These are phyloP conservation scores for Odontamblyopus rebecca DNA, from an alignment of 2,797 vertebrate genomes.

Conservation along the genomic window DNA sequence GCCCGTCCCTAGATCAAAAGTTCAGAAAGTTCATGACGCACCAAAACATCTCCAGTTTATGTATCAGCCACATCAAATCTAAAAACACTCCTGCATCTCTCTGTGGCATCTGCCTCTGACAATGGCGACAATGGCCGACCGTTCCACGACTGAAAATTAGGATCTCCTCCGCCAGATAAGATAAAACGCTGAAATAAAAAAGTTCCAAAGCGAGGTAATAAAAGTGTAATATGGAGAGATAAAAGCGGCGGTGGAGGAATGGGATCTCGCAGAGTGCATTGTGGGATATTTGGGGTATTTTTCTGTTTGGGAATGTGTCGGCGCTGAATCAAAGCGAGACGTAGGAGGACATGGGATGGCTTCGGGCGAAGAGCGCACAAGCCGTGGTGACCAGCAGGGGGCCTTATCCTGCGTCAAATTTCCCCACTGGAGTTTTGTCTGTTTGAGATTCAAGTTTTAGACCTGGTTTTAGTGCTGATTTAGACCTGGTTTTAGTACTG, in stretches of 20 bases:
- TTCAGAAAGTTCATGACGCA: slow-evolving; percentile 18
- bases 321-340: slow-evolving; percentile 38
- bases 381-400: slow-evolving; percentile 64
- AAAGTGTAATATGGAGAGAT: neutral
- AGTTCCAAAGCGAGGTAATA: neutral
- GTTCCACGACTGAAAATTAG: slow-evolving; percentile 14
- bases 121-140: neutral
- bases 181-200: slow-evolving; percentile 5
- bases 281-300: slow-evolving; percentile 13
- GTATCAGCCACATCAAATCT: slow-evolving; percentile 17
- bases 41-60: slow-evolving; percentile 17
- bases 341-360: slow-evolving; percentile 35
- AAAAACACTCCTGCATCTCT: slow-evolving; percentile 4
- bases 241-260: neutral
- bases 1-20: slow-evolving; percentile 12
- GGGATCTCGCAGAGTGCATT: slow-evolving; percentile 1
- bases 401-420: slow-evolving; percentile 57
- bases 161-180: neutral
- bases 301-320: slow-evolving; percentile 23
- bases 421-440: slow-evolving; percentile 42
- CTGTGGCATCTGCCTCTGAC: slow-evolving; percentile 1
- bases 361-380: slow-evolving; percentile 56
- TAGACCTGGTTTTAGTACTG: no score
- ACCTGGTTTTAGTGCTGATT: no score
- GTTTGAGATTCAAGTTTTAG: slow-evolving; percentile 10